Evolutionary conservation across 1,140 invertebrate species (phyloP).

Genomic region (Heliconius melpomene): DNA sequence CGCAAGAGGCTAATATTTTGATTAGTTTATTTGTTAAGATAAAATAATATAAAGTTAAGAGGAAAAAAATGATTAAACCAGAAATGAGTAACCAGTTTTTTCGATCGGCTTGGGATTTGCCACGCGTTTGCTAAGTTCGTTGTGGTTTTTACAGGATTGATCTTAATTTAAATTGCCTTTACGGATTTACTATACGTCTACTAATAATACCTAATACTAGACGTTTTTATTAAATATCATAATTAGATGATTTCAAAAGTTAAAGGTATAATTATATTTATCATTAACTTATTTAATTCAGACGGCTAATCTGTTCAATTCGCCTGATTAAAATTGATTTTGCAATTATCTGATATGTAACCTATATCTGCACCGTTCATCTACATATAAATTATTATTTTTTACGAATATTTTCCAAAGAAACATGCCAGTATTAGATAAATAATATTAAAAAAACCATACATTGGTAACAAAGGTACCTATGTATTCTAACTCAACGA

Average conservation of each 20-base stretch:
- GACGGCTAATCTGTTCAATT: neutral
- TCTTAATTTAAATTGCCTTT: neutral
- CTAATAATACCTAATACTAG: too few relatives aligned
- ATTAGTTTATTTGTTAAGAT: neutral
- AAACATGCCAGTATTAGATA: too few relatives aligned
- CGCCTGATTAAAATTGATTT: neutral
- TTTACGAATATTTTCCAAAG: too few relatives aligned
- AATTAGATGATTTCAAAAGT: neutral
- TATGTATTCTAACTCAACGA: neutral
- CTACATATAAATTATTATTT: neutral
- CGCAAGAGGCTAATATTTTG: neutral
- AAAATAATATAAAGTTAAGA: neutral
- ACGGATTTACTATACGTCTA: neutral
- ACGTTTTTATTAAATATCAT: too few relatives aligned
- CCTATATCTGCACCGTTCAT: neutral
- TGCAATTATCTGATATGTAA: neutral
- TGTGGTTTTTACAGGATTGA: neutral
- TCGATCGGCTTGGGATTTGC: neutral
- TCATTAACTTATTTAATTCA: neutral
- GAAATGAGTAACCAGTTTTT: neutral
- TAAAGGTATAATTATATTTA: conserved; percentile 1
- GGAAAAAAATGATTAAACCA: neutral
- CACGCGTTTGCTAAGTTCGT: neutral
- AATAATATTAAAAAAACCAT: neutral
- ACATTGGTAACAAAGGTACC: neutral